Percentiles rank a stretch among this genome's conserved stretches.
These are phyloP conservation scores for Erethizon dorsatum DNA, from an alignment of 2,797 vertebrate genomes.

Conservation along the genomic window DNA sequence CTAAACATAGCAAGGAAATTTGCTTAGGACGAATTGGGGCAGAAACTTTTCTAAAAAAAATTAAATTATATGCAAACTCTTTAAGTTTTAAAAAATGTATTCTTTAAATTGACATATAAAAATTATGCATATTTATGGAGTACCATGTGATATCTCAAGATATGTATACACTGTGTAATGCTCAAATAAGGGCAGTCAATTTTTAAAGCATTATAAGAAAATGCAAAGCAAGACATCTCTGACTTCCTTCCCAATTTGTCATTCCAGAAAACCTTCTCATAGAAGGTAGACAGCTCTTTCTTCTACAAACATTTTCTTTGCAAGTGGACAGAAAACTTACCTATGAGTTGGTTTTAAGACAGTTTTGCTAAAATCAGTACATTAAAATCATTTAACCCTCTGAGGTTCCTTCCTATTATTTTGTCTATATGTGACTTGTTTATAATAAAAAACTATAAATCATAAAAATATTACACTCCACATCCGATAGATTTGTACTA, in stretches of 20 bases:
- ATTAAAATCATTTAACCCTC: background rate
- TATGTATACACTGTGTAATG: background rate
- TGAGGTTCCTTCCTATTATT: background rate
- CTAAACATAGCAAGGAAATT: slow-evolving; percentile 59
- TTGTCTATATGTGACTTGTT: background rate
- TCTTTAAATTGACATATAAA: background rate
- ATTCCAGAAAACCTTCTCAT: background rate
- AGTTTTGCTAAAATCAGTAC: slow-evolving; percentile 31
- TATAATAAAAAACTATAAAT: background rate
- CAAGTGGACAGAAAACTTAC: slow-evolving; percentile 34
- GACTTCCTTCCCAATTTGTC: background rate
- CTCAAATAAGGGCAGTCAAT: background rate
- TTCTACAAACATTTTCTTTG: slow-evolving; percentile 30
- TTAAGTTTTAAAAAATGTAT: slow-evolving; percentile 1
- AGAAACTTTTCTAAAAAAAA: background rate
- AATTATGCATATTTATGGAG: background rate
- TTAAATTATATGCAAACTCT: slow-evolving; percentile 42
- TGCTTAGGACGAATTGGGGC: background rate
- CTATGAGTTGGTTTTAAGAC: slow-evolving; percentile 34
- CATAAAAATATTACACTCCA: slow-evolving; percentile 19
- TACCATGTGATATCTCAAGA: background rate
- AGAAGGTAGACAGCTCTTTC: background rate
- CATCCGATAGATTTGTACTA: background rate
- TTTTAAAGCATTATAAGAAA: slow-evolving; percentile 50
- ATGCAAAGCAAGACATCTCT: slow-evolving; percentile 8